phyloP scores from a whole-genome alignment of 2,113 vertebrate species.

The Apistogramma diplotaenia region DNA sequence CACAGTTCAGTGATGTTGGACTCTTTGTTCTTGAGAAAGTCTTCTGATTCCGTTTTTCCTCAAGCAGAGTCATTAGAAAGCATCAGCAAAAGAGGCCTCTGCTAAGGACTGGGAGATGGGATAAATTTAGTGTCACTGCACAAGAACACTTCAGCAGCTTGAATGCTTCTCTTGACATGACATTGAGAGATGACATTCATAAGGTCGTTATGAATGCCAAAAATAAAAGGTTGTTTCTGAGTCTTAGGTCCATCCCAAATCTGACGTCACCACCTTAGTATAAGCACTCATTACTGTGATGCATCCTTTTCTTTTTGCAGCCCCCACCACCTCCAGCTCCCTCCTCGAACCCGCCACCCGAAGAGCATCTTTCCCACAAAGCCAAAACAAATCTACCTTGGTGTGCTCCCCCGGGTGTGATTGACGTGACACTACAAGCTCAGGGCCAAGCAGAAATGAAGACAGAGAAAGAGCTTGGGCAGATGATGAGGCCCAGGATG shows the following conservation, averaged over 20 bases:
- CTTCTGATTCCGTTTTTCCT: background rate
- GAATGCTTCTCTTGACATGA: background rate
- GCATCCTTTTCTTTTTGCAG: background rate
- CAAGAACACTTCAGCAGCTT: background rate
- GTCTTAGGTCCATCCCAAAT: background rate
- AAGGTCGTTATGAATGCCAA: background rate
- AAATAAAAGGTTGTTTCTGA: background rate
- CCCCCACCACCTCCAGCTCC: background rate
- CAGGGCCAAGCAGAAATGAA: conserved; percentile 11
- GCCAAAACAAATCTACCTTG: conserved; percentile 46
- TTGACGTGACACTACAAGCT: conserved; percentile 1
- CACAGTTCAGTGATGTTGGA: background rate
- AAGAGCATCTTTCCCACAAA: conserved; percentile 29
- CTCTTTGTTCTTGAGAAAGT: background rate
- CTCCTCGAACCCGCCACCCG: conserved; percentile 2
- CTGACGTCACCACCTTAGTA: background rate
- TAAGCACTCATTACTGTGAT: background rate
- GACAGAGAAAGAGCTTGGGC: background rate
- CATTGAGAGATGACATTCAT: background rate
- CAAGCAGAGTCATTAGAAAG: background rate
- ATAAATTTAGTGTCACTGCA: background rate
- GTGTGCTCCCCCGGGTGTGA: conserved; percentile 36
- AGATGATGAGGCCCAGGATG: conserved; percentile 13
- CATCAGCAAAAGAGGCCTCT: background rate
- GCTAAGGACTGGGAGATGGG: background rate